Evolutionary conservation across 2,888 invertebrate genomes (phyloP).

Genomic region (Ochropleura plecta): DNA sequence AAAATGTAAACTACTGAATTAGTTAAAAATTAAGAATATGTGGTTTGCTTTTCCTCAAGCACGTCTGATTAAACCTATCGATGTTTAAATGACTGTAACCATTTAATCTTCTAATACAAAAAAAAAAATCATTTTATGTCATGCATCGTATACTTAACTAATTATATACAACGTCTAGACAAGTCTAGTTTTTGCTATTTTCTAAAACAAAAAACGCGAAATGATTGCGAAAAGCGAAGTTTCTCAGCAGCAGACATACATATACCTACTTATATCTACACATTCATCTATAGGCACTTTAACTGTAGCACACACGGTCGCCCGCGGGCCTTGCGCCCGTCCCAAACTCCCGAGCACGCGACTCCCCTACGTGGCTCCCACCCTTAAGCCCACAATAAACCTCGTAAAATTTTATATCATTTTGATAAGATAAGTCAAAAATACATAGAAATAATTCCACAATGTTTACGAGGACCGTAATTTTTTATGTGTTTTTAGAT

Average conservation of each 20-base stretch:
- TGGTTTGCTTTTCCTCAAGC: not conserved
- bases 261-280: slow-evolving; percentile 9
- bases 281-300: not conserved
- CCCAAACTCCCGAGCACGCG: slow-evolving; percentile 31
- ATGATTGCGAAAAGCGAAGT: not conserved
- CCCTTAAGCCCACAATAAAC: slow-evolving; percentile 28
- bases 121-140: not conserved
- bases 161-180: not conserved
- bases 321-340: slow-evolving; percentile 6
- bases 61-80: not conserved
- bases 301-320: slow-evolving; percentile 3
- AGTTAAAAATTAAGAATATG: not conserved
- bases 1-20: no score
- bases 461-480: slow-evolving; percentile 54
- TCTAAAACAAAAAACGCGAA: not conserved
- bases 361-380: slow-evolving; percentile 22
- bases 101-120: not conserved
- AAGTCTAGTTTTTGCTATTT: not conserved
- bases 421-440: slow-evolving; percentile 61
- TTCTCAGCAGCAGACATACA: slow-evolving; percentile 10
- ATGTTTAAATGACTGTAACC: not conserved
- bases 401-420: slow-evolving; percentile 50
- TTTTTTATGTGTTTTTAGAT: slow-evolving; percentile 52
- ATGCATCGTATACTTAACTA: not conserved
- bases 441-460: slow-evolving; percentile 57